Evolutionary conservation across 2,888 invertebrate species (phyloP).

Genomic region (Periphyllus acericola): DNA sequence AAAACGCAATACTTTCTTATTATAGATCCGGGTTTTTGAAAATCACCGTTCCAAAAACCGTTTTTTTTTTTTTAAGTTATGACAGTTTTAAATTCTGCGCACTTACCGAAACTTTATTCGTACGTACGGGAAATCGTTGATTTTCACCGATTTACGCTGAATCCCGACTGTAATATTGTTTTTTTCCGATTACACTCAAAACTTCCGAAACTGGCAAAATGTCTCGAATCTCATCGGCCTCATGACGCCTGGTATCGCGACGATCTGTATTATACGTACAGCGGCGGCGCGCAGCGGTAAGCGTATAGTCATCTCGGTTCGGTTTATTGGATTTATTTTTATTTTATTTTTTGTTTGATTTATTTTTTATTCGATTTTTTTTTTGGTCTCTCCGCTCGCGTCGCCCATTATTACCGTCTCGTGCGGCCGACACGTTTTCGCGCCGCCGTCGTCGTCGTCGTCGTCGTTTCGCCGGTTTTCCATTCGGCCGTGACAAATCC

Average conservation of each 20-base stretch:
- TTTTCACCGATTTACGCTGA: too few species aligned
- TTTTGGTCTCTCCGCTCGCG: not conserved
- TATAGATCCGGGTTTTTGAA: too few species aligned
- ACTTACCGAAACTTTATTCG: too few species aligned
- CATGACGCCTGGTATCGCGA: not conserved
- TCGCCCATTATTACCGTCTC: not conserved
- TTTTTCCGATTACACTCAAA: too few species aligned
- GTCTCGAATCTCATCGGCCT: not conserved
- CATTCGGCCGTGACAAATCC: constrained; percentile 49
- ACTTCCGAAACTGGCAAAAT: too few species aligned
- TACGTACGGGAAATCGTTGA: too few species aligned
- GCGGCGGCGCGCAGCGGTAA: not conserved
- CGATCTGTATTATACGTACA: not conserved
- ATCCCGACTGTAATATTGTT: too few species aligned
- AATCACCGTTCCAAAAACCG: too few species aligned
- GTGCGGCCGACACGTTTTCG: constrained; percentile 12
- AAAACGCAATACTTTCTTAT: too few species aligned
- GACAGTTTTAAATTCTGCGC: too few species aligned
- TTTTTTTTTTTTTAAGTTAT: too few species aligned
- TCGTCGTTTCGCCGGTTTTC: constrained; percentile 21
- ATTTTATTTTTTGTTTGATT: not conserved
- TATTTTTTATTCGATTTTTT: not conserved
- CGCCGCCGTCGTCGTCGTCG: not conserved
- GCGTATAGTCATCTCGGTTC: not conserved
- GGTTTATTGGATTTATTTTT: not conserved